Percentiles rank a stretch among this genome's conserved stretches.
phyloP scores from a whole-genome alignment of 2,113 vertebrate species.

The Illadopsis cleaveri region DNA sequence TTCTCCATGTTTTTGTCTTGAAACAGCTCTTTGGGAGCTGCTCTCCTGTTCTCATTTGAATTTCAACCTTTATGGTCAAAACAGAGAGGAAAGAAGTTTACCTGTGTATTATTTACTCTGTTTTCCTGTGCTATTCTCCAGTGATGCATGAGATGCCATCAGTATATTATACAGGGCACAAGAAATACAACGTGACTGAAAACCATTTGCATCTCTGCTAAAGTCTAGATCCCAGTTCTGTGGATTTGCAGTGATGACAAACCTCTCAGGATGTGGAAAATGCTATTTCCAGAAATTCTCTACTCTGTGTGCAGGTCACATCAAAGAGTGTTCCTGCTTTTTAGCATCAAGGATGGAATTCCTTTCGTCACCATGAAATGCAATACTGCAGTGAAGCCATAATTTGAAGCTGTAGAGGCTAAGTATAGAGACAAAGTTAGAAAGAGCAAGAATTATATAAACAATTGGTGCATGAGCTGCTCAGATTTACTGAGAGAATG shows the following conservation, averaged over 20 bases:
- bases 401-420: background rate
- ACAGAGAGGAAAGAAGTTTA: background rate
- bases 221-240: background rate
- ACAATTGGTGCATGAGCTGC: background rate
- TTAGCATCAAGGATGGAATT: background rate
- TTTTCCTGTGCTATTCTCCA: background rate
- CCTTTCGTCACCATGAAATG: background rate
- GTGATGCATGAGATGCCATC: background rate
- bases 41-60: background rate
- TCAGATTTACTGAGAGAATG: background rate
- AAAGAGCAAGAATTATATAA: background rate
- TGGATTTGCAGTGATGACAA: background rate
- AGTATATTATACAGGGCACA: background rate
- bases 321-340: background rate
- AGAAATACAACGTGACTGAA: background rate
- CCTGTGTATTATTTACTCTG: background rate
- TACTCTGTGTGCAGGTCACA: background rate
- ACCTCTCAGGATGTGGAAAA: background rate
- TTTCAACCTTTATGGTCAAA: background rate
- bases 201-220: background rate
- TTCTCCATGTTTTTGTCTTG: background rate
- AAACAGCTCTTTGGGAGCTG: background rate
- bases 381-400: background rate
- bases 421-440: background rate
- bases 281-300: background rate